Evolutionary conservation across 2,888 invertebrate genomes (phyloP), one percentile per base, ranked within the genome.

Genomic region (Cremastinae sp.): DNA sequence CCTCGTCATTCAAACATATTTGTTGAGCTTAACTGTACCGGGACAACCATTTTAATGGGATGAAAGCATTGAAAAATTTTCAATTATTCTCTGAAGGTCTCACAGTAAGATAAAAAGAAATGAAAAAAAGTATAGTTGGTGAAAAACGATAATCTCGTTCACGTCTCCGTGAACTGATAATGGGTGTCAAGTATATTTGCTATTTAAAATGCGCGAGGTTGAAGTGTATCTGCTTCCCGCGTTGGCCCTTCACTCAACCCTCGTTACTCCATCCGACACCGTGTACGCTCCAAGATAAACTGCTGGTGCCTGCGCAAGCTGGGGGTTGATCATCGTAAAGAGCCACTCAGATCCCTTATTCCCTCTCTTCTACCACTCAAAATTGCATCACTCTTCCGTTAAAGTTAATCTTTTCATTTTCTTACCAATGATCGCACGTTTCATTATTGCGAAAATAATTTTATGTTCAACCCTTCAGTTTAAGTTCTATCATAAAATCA

Each of bases 121-220:
- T 38, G 20, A 28, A 16, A 41, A 38, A 22, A 12, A 28, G 3
- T 51, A 5, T 9, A 34, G 43, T 20, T 5, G 16, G 18, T 45
- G 38, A 14, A 34, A 43, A 22, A 54, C 45, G 22, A 41, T 66
- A 54, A 66, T 66, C 66, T 54, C 45, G 28, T 45, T 16, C 22
- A 22, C 18, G 66, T 45, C 53, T 65, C 51, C 68, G 56, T 77
- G 61, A 62, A 43, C 53, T 54, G 66, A 45, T 28, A 45, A 12
- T 12, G 41, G 54, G n/a, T n/a, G n/a, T n/a, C 8, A 18, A 51
- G 43, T 61, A 59, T 54, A 66, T 54, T 87, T 83, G 84, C 86
- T 88, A 86, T 88, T 88, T 87, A 88, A 88, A 88, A 88, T 87
- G 87, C 88, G 86, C 84, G 85, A 65, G 64, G 20, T 22, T 64